Conservation (phyloP, 2,113 vertebrate genomes). For the Spermophilus dauricus region DNA sequence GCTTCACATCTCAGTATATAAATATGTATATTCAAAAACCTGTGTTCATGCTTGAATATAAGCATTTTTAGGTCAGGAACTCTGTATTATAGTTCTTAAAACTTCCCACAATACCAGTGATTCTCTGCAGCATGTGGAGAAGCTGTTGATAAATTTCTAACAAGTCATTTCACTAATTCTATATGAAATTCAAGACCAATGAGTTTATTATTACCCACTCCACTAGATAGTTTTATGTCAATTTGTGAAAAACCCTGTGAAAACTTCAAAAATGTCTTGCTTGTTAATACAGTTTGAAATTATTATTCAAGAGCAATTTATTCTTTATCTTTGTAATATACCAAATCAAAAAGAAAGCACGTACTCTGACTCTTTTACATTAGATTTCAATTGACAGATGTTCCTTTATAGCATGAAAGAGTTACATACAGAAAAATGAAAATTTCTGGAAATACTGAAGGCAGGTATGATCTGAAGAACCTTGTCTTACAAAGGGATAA, state of each 20-base stretch:
- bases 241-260: background rate
- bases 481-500: background rate
- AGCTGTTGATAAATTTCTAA: background rate
- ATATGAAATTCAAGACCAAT: slow-evolving; percentile 22
- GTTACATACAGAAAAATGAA: background rate
- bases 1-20: background rate
- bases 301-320: slow-evolving; percentile 31
- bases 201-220: background rate
- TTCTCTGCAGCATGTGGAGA: background rate
- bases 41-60: background rate
- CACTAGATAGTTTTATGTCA: background rate
- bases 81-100: background rate
- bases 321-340: background rate
- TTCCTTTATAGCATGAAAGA: background rate
- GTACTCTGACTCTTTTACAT: slow-evolving; percentile 26
- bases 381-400: background rate
- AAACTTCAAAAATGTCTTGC: background rate
- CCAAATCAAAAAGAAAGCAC: slow-evolving; percentile 62
- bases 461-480: background rate
- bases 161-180: slow-evolving; percentile 9
- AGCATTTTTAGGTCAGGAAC: background rate
- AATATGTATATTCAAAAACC: background rate
- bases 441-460: background rate
- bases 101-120: background rate
- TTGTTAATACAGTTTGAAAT: background rate